Base-by-base conservation (phyloP, 2,797 vertebrate species). In the Otolemur crassicaudatus region DNA sequence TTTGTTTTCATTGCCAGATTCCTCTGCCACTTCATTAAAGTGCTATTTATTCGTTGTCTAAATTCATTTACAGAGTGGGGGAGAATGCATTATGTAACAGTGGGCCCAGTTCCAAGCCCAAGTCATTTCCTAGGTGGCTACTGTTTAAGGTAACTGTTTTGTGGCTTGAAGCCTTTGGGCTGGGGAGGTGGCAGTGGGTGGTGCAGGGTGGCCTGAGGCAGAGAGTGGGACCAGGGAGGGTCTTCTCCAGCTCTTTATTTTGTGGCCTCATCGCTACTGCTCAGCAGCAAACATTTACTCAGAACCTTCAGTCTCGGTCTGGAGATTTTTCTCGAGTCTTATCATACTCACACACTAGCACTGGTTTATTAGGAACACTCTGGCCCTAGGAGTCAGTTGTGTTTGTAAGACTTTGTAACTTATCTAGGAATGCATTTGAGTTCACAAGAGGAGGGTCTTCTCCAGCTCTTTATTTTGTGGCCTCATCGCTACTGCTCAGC, bases 11-110 rank as follows among this genome's bases (percentile, higher is more conserved):
- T 60, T 87, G 93, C 91, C 5, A 1, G 53, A 65, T 27, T 20
- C 61, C 77, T 91, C 88, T 70, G 82, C 56, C 60, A 70, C 92
- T 84, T 97, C 94, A 73, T 91, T 85, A 65, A 25, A 94, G 80
- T 9, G 37, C 37, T 61, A 2, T 72, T 46, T 87, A 40, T 76
- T 65, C 77, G 14, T 4, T 1, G 0, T 79, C 77, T n/a, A 29
- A 63, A 56, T 87, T 96, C 93, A 43, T 73, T 87, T 40, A 46
- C 2, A 17, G 37, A n/a, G 49, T 7, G 0, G 25, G 34, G 4
- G 49, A 53, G n/a, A 70, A 27, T 65, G 60, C 37, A 17, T 69
- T 72, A 53, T 83, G 85, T 34, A 80, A 87, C 84, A n/a, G 0
- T 0, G 1, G 87, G 73, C 63, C 80, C 19, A 0, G 22, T 20